Evolutionary conservation across 2,888 invertebrate genomes (phyloP).

Genomic region (Timema cristinae): DNA sequence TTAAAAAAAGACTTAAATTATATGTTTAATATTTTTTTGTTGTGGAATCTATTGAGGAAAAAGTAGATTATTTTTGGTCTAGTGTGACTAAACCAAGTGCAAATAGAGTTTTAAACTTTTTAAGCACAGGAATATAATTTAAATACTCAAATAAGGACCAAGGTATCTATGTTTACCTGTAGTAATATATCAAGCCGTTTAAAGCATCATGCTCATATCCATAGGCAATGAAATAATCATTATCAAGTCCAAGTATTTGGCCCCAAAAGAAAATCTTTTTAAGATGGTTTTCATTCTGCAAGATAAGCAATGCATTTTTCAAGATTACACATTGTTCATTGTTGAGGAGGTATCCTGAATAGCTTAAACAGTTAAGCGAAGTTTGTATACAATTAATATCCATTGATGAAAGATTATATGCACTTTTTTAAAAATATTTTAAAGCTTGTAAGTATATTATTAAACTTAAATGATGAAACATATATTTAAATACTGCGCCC

Average conservation of each 20-base stretch:
- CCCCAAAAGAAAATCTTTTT: conserved; percentile 82
- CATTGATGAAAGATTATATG: neutral
- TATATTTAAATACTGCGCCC: neutral
- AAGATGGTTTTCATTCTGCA: conserved; percentile 84
- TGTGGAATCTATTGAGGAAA: too few species aligned
- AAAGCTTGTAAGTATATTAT: too few species aligned
- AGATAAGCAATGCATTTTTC: conserved; percentile 64
- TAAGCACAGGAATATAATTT: neutral
- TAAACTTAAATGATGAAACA: too few species aligned
- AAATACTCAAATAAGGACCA: neutral
- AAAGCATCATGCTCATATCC: conserved; percentile 73
- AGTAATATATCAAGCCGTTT: conserved; percentile 68
- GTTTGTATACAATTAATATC: conserved; percentile 13
- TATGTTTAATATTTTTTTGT: neutral
- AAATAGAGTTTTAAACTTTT: neutral
- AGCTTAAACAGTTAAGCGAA: conserved; percentile 16
- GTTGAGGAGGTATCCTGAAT: conserved; percentile 18
- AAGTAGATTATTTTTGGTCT: too few species aligned
- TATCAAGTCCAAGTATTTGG: conserved; percentile 67
- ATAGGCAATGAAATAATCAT: conserved; percentile 79
- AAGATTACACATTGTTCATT: conserved; percentile 22
- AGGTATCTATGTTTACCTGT: conserved; percentile 50
- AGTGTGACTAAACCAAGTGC: neutral
- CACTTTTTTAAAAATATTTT: neutral
- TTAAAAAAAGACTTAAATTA: neutral